A percentile compares a stretch with the other conserved stretches of the same genome.
phyloP scores from a whole-genome alignment of 2,797 vertebrate species.

The Liparis tanakae region DNA sequence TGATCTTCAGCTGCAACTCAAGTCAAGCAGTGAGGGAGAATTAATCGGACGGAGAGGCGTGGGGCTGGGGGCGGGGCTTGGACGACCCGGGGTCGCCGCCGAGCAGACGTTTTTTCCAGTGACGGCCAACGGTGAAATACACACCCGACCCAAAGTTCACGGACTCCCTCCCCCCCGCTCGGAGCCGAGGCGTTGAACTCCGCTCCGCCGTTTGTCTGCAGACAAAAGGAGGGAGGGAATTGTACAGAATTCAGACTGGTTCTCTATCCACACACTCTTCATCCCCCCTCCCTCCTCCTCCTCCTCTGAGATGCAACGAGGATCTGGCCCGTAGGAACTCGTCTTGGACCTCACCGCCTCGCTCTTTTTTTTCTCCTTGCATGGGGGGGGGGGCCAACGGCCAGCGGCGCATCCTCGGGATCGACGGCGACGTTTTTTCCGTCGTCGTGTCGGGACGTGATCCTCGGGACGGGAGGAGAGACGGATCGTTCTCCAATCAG shows the following conservation, averaged over 20 bases:
- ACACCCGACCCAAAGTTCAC: constrained; percentile 61
- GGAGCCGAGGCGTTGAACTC: constrained; percentile 54
- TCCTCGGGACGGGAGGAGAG: constrained; percentile 43
- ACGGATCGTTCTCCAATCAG: constrained; percentile 56
- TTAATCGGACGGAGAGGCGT: constrained; percentile 67
- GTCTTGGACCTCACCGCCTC: constrained; percentile 48
- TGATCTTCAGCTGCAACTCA: constrained; percentile 76
- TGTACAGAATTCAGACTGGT: constrained; percentile 74
- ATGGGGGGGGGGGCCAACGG: too few species aligned
- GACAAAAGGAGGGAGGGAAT: constrained; percentile 34
- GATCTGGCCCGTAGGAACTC: constrained; percentile 38
- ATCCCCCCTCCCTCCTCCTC: too few species aligned
- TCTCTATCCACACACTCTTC: constrained; percentile 43
- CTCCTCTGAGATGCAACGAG: constrained; percentile 1
- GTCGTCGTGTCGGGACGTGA: constrained; percentile 31
- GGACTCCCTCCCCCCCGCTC: constrained; percentile 29
- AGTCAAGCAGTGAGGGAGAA: constrained; percentile 70
- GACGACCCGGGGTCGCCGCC: constrained; percentile 57
- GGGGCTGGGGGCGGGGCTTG: constrained; percentile 53
- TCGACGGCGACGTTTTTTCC: constrained; percentile 45
- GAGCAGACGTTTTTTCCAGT: constrained; percentile 53
- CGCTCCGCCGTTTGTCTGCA: constrained; percentile 44
- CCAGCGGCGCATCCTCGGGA: constrained; percentile 57
- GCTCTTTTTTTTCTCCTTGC: constrained; percentile 48
- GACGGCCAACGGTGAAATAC: constrained; percentile 71